These are phyloP conservation scores for Monodelphis domestica DNA, from an alignment of 2,797 vertebrate species.

Conservation along the genomic window DNA sequence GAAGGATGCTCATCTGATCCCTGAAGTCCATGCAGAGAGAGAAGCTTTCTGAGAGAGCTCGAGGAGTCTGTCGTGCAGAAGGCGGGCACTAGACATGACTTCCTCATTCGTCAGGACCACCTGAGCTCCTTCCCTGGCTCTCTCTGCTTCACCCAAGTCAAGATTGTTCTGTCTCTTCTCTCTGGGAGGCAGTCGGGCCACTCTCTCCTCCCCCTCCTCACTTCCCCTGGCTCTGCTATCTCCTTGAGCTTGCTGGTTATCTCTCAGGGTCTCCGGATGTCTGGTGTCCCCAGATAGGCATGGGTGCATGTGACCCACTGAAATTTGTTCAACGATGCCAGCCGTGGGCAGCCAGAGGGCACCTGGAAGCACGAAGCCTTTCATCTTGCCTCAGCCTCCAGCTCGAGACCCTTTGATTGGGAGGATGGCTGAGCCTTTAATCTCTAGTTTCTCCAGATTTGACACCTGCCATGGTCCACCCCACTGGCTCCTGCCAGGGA, in stretches of 20 bases:
- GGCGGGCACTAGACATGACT: background rate
- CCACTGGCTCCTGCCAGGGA: background rate
- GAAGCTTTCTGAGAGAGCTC: background rate
- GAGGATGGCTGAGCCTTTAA: background rate
- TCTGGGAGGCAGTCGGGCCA: background rate
- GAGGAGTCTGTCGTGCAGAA: background rate
- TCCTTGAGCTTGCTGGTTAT: background rate
- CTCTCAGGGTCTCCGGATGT: constrained; percentile 33
- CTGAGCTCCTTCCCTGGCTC: background rate
- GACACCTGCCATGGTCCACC: background rate
- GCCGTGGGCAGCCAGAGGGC: background rate
- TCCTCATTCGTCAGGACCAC: background rate
- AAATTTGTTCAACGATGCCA: constrained; percentile 1
- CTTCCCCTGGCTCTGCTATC: background rate
- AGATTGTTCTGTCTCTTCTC: background rate
- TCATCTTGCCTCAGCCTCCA: background rate
- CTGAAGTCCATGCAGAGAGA: no score
- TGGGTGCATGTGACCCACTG: background rate
- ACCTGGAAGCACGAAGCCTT: background rate
- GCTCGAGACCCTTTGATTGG: background rate
- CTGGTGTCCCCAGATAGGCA: constrained; percentile 31
- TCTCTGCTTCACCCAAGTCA: background rate
- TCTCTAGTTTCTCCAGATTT: constrained; percentile 37
- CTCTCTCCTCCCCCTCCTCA: background rate
- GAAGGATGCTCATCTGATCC: no score